Evolutionary conservation across 1,140 invertebrate species (phyloP), one percentile per base, ranked within the genome.

Genomic region (Ceratoteleas bidentatus): DNA sequence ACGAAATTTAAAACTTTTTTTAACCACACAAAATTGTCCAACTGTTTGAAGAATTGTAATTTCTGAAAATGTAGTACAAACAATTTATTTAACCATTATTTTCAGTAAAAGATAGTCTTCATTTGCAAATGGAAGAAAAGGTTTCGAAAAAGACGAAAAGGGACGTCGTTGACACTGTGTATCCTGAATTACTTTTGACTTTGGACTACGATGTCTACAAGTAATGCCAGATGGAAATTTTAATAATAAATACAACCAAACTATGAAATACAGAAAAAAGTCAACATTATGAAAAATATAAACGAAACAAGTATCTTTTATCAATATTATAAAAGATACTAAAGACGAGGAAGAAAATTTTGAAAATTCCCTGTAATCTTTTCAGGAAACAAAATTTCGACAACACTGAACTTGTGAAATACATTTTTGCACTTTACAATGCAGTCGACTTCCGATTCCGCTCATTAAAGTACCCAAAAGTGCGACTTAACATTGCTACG

Each of bases 361-460:
- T n/a, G n/a, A n/a, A n/a, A n/a, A n/a, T n/a, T n/a, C n/a, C n/a
- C n/a, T n/a, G n/a, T n/a, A n/a, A n/a, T n/a, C n/a, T 56, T 68
- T 68, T 36, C 11, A 68, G 65, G 14, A 0, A 2, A 9, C 32
- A 58, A n/a, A 43, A 70, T n/a, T 47, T 45, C 5, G 38, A 72
- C n/a, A 53, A 33, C 5, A 15, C 3, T 6, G 57, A 61, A 36
- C 10, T 72, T 3, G 47, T 72, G 3, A 61, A 45, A 62, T 72
- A 72, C 50, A 6, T 72, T 16, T 54, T 53, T 15, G 68, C 57
- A 3, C 9, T 62, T 33, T 72, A 62, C 32, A 72, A 72, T 16
- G 9, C 36, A 2, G 68, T 72, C 15, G 68, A 72, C 45, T n/a
- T 72, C 0, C 40, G 9, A 45, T 72, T 15, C 49, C 43, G 57